Conservation (phyloP, 1,140 invertebrate species). For the Triops longicaudatus region DNA sequence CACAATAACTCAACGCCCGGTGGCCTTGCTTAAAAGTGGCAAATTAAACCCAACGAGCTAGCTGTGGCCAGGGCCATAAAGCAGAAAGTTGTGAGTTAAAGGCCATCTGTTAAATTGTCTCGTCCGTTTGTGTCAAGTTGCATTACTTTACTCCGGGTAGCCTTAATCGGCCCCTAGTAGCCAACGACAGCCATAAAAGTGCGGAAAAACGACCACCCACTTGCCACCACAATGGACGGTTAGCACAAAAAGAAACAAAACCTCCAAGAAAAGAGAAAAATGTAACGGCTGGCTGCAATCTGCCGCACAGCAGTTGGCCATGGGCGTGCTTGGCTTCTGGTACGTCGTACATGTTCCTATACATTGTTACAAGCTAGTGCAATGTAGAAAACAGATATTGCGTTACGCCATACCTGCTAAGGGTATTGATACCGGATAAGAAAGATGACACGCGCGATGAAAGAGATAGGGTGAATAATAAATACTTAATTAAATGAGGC, state of each 20-base stretch:
- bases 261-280: too few species aligned
- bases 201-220: not conserved
- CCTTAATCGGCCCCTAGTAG: not conserved
- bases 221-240: not conserved
- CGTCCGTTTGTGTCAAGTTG: conserved; percentile 6
- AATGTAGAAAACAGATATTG: too few species aligned
- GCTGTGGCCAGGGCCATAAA: too few species aligned
- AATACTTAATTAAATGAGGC: not conserved
- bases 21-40: conserved; percentile 2
- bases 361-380: too few species aligned
- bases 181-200: not conserved
- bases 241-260: too few species aligned
- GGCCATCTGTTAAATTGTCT: not conserved
- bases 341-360: too few species aligned
- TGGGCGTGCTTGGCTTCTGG: not conserved
- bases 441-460: not conserved
- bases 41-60: too few species aligned
- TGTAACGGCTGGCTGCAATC: not conserved
- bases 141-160: not conserved
- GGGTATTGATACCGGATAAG: not conserved
- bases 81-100: not conserved
- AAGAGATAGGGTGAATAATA: not conserved
- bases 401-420: too few species aligned
- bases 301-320: not conserved
- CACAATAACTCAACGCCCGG: not conserved